These are phyloP conservation scores for Cepaea hortensis DNA, from an alignment of 2,888 invertebrate species.

Conservation along the genomic window DNA sequence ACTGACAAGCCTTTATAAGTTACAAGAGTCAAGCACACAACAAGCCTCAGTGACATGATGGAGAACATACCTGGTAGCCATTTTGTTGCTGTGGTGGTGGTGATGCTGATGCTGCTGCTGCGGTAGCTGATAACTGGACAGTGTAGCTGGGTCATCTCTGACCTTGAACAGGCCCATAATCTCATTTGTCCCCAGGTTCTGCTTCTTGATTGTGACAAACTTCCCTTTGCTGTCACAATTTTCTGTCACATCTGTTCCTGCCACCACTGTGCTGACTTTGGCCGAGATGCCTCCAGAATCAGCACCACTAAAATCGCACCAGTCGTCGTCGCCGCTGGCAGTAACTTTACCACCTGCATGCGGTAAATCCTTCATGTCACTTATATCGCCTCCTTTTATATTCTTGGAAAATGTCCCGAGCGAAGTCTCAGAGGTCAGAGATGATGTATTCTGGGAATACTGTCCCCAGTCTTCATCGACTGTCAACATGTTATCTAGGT, in stretches of 20 bases:
- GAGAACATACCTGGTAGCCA: not conserved
- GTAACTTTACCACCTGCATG: not conserved
- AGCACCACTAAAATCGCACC: conserved; percentile 38
- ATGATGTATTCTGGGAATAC: not conserved
- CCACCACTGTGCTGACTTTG: not conserved
- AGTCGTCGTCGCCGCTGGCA: conserved; percentile 20
- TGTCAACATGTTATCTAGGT: not conserved
- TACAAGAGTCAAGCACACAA: not conserved
- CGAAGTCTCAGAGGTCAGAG: not conserved
- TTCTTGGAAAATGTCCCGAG: not conserved
- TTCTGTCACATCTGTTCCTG: conserved; percentile 2
- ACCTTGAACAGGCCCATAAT: conserved; percentile 67
- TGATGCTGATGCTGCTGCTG: not conserved
- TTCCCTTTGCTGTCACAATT: not conserved
- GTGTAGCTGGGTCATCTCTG: conserved; percentile 57
- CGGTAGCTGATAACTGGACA: conserved; percentile 53
- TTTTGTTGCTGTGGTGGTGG: not conserved
- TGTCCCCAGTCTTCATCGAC: conserved; percentile 11
- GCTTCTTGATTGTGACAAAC: conserved; percentile 63
- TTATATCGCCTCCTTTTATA: not conserved
- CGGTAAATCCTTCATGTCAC: not conserved
- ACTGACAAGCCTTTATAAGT: not conserved
- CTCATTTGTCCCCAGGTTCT: conserved; percentile 60
- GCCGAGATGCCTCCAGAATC: not conserved
- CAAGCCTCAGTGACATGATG: not conserved